These are phyloP conservation scores for Phyllostomus hastatus DNA, from an alignment of 2,113 vertebrate genomes.

Conservation along the genomic window DNA sequence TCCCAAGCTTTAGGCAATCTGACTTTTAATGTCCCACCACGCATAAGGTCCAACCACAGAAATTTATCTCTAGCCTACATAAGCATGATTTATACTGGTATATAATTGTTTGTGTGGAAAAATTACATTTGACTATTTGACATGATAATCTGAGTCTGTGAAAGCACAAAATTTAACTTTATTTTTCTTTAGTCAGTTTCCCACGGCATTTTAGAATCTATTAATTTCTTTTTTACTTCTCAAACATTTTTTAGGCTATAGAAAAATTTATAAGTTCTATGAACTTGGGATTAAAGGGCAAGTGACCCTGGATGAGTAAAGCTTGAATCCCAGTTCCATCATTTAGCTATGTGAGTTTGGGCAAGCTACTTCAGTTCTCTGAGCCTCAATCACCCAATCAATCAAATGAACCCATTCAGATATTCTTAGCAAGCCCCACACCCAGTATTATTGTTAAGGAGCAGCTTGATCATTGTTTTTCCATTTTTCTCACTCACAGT, in stretches of 20 bases:
- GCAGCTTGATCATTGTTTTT: neutral
- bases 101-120: neutral
- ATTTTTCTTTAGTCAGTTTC: neutral
- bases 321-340: neutral
- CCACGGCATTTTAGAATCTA: neutral
- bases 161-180: neutral
- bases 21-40: neutral
- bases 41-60: neutral
- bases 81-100: neutral
- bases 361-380: neutral
- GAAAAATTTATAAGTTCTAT: neutral
- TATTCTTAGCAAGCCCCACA: neutral
- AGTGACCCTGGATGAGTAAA: neutral
- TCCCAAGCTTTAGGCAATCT: neutral
- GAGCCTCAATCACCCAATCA: neutral
- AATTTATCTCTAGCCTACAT: neutral
- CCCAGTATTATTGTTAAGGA: neutral
- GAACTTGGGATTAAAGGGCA: neutral
- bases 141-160: neutral
- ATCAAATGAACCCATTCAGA: neutral
- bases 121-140: neutral
- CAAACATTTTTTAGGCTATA: neutral
- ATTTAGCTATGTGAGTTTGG: neutral
- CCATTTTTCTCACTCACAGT: neutral
- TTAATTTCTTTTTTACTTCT: neutral